phyloP scores from a whole-genome alignment of 1,140 invertebrate genomes.

The Drosophila suzukii region DNA sequence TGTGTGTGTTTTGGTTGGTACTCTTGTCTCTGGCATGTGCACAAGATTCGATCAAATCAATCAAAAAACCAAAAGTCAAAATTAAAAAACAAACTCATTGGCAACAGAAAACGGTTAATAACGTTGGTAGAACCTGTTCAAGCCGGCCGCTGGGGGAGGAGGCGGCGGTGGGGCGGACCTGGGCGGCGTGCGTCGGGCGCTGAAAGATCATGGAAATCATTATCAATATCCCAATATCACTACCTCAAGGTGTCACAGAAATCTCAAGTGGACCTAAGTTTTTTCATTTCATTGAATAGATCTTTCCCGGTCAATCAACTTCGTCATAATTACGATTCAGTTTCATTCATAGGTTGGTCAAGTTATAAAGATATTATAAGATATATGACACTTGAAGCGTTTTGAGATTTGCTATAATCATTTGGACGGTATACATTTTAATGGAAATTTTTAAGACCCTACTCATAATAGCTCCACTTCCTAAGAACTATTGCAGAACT shows the following conservation, averaged over 20 bases:
- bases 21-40: slow-evolving; percentile 50
- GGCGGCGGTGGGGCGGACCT: slow-evolving; percentile 77
- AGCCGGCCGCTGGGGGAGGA: slow-evolving; percentile 68
- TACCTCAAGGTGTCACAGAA: slow-evolving; percentile 12
- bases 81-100: slow-evolving; percentile 54
- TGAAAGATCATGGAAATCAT: slow-evolving; percentile 22
- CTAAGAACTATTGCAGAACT: no score
- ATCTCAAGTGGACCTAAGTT: no score
- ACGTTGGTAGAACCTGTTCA: slow-evolving; percentile 84
- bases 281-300: no score
- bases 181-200: slow-evolving; percentile 79
- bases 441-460: no score
- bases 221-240: slow-evolving; percentile 1
- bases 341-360: slow-evolving; percentile 2
- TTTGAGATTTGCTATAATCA: not conserved
- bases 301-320: not conserved
- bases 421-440: no score
- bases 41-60: slow-evolving; percentile 51
- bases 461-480: no score
- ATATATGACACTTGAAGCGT: no score
- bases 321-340: not conserved
- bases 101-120: slow-evolving; percentile 65
- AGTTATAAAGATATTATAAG: no score
- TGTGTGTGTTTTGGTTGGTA: slow-evolving; percentile 72
- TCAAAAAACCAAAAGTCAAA: slow-evolving; percentile 47